Evolutionary conservation across 23 tunicate genomes (phyloP), one percentile per base, ranked within the genome.

Genomic region (Corella eumyota): DNA sequence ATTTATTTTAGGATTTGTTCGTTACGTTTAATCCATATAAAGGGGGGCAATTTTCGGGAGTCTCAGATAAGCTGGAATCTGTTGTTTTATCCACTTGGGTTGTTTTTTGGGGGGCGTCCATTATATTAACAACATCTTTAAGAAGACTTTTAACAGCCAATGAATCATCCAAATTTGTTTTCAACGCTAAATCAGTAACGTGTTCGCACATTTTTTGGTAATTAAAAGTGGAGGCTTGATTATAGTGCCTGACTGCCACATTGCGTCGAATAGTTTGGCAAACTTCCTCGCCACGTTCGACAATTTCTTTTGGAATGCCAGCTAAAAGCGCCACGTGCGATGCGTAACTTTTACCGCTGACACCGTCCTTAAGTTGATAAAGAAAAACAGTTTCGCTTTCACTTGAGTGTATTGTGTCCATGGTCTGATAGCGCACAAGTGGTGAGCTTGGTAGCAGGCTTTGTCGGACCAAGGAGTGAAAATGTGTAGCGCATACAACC

Each of bases 401-500:
- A 32, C 26, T 15, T 28, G 56, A 61, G 13, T 61, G 36, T 11
- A 78, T 47, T 24, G 88, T 79, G 66, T 88, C 96, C 87, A 88
- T 67, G 1, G 68, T 74, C 13, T 36, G 29, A 40, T 47, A 79
- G 19, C 52, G 37, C 0, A 88, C 46, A 1, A 40, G 13, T 13
- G 66, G 68, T 2, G 80, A 67, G 7, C 59, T 22, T 0, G 87
- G 58, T 6, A 83, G 71, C 26, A 84, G 60, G 55, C 60, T 82
- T 66, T 56, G 73, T 45, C 56, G 74, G 20, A 61, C 70, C 34
- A 79, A 4, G 34, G 66, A 31, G 32, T 73, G 90, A 51, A 78
- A 88, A 61, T 88, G 96, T 19, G 96, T 88, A 4, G 90, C 58
- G 59, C 90, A 78, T 13, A 78, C 28, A 21, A 88, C 76, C 27